Base-by-base conservation (phyloP, 2,797 vertebrate genomes). In the Chrosomus eos region DNA sequence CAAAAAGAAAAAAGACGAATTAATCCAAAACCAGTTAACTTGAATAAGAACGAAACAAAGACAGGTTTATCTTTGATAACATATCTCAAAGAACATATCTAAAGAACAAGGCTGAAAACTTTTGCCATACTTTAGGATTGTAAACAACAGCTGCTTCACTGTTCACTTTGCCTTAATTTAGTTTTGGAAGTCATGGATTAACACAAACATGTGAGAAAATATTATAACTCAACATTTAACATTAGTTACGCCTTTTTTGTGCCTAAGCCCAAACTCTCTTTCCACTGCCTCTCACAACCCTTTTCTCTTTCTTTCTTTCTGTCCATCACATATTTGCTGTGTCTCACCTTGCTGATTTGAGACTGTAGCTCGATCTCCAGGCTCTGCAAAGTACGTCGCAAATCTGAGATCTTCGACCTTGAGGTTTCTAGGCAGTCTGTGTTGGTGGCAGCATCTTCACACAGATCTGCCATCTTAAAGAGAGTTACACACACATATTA, bases 311-410 rank as follows among this genome's bases (percentile, higher is more conserved):
- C 3, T 73, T 62, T 66, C 18, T 53, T 38, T 48, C 11, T 38
- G 14, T 53, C 48, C n/a, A 55, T 77, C 13, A 74, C 1, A 53
- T 23, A 64, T 53, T 38, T 45, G 48, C 4, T 72, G 14, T 16
- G 2, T 80, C 95, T 91, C 90, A 99, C 98, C 96, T 95, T 97
- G 91, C 94, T 97, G 87, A 95, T 91, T 86, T 98, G 97, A 9
- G 97, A 95, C 93, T 99, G 97, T 80, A 98, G 93, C 88, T 99
- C 97, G 0, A 99, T 99, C 92, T 97, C 97, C 92, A 99, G 94
- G 76, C 96, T 93, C 89, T 99, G 98, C 77, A 97, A 85, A 0
- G 96, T 97, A 23, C 97, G 95, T 36, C 93, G 95, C 23, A 99
- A 92, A 72, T 98, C 97, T 38, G 81, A 93, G 90, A 98, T 91